Evolutionary conservation across 2,888 invertebrate genomes (phyloP).

Genomic region (Conomelus anceps): DNA sequence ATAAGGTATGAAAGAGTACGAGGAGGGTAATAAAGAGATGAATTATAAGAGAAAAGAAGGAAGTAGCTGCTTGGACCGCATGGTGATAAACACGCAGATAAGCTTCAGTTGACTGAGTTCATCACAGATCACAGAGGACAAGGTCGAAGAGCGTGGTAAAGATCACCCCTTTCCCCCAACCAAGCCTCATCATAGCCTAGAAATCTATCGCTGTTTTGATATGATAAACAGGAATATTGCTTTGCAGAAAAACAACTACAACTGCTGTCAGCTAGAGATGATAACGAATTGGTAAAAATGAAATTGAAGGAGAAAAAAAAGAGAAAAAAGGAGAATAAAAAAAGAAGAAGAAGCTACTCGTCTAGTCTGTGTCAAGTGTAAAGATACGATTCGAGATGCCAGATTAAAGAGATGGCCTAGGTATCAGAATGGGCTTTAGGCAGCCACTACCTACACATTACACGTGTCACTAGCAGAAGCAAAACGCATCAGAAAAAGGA

Average conservation of each 20-base stretch:
- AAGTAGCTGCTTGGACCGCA: too few species aligned
- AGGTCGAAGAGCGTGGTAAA: background rate
- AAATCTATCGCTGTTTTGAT: background rate
- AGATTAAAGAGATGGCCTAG: background rate
- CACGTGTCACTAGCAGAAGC: background rate
- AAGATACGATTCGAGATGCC: background rate
- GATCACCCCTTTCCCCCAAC: background rate
- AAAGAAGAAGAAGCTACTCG: background rate
- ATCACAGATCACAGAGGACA: background rate
- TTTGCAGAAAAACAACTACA: background rate
- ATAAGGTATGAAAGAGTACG: background rate
- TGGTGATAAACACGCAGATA: background rate
- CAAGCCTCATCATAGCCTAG: background rate
- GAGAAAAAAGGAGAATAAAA: background rate
- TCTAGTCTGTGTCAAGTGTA: background rate
- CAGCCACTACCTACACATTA: too few species aligned
- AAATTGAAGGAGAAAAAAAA: background rate
- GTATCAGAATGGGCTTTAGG: background rate
- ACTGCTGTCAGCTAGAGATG: background rate
- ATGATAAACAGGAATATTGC: background rate
- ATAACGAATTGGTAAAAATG: background rate
- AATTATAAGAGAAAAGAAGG: too few species aligned
- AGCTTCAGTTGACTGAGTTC: background rate
- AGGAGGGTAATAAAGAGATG: too few species aligned
- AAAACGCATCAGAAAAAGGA: too few species aligned